Percentiles rank a stretch among this genome's conserved stretches.
These are phyloP conservation scores for Linepithema humile DNA, from an alignment of 1,140 invertebrate genomes.

Conservation along the genomic window DNA sequence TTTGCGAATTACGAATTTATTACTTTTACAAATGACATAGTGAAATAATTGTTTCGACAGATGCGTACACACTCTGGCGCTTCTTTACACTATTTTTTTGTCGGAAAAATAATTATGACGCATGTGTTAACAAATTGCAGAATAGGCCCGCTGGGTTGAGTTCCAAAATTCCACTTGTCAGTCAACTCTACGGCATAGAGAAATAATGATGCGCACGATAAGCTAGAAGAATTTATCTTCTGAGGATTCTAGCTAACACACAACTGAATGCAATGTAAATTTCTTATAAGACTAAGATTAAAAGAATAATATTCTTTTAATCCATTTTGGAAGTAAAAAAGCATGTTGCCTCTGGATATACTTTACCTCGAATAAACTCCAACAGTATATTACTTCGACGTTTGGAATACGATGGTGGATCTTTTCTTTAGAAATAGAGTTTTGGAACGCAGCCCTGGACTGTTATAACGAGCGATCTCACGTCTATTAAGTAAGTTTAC, in stretches of 20 bases:
- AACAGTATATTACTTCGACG: background rate
- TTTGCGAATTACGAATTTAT: background rate
- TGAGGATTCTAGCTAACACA: background rate
- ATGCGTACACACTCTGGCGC: background rate
- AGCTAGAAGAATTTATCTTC: background rate
- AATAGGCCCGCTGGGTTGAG: background rate
- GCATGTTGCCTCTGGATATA: background rate
- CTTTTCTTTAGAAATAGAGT: background rate
- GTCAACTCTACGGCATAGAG: background rate
- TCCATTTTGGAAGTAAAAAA: background rate
- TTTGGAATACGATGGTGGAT: background rate
- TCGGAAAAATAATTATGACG: background rate
- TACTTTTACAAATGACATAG: background rate
- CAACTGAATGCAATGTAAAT: background rate
- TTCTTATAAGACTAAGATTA: background rate
- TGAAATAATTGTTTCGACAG: background rate
- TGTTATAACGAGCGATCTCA: slow-evolving; percentile 84
- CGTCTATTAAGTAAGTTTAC: slow-evolving; percentile 81
- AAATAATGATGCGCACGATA: background rate
- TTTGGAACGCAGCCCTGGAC: slow-evolving; percentile 74
- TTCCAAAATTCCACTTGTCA: slow-evolving; percentile 7
- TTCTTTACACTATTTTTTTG: background rate
- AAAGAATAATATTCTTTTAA: background rate
- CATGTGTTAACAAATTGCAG: slow-evolving; percentile 1
- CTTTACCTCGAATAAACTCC: background rate